phyloP scores from a whole-genome alignment of 2,888 invertebrate genomes.

The Drosophila birchii region DNA sequence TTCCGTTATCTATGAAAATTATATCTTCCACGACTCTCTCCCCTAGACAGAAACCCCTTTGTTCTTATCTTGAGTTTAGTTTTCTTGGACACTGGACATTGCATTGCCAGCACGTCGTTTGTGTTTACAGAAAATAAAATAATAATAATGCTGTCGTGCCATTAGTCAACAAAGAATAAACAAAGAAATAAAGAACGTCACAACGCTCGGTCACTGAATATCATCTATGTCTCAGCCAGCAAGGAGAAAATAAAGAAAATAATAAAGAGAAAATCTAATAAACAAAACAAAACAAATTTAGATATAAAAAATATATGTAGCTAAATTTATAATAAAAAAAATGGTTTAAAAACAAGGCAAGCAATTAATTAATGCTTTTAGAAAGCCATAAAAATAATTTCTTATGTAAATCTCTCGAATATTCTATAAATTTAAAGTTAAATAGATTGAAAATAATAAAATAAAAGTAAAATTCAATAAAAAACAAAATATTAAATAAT shows the following conservation, averaged over 20 bases:
- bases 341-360: neutral
- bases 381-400: neutral
- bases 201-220: neutral
- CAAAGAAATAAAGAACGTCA: slow-evolving; percentile 21
- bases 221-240: slow-evolving; percentile 4
- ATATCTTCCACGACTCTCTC: neutral
- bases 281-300: neutral
- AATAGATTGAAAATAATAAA: neutral
- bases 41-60: neutral
- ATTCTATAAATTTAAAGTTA: neutral
- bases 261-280: neutral
- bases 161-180: slow-evolving; percentile 21
- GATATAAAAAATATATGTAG: neutral
- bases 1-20: too few species aligned
- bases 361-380: neutral
- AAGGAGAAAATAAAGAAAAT: neutral
- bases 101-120: neutral
- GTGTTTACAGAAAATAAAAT: neutral
- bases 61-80: neutral
- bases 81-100: slow-evolving; percentile 2
- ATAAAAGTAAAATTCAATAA: neutral
- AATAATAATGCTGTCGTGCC: slow-evolving; percentile 9
- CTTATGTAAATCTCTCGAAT: neutral
- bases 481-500: neutral
- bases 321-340: neutral